Evolutionary conservation across 2,888 invertebrate genomes (phyloP).

Genomic region (Chaetoderma sp.): DNA sequence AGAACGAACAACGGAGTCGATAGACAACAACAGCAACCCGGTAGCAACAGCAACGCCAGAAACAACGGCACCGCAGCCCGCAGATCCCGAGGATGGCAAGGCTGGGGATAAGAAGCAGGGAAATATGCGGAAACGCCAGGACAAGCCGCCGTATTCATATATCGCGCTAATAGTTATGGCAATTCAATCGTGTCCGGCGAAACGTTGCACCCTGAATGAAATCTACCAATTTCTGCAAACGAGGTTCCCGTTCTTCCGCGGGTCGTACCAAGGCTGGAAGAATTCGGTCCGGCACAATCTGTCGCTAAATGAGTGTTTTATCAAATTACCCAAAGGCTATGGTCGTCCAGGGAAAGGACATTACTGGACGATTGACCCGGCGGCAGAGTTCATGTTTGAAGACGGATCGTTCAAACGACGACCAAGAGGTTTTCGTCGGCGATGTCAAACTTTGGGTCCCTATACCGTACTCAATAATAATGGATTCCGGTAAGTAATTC

Average conservation of each 20-base stretch:
- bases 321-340: slow-evolving; percentile 92
- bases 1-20: too few species aligned
- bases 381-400: slow-evolving; percentile 97
- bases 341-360: slow-evolving; percentile 97
- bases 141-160: slow-evolving; percentile 96
- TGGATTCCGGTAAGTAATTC: too few species aligned
- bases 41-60: too few species aligned
- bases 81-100: too few species aligned
- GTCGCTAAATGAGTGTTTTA: slow-evolving; percentile 97
- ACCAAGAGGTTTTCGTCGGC: slow-evolving; percentile 92
- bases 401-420: slow-evolving; percentile 93
- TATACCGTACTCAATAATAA: slow-evolving; percentile 64
- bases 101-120: slow-evolving; percentile 14
- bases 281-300: slow-evolving; percentile 98
- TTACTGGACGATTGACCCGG: slow-evolving; percentile 98
- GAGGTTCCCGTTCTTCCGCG: slow-evolving; percentile 93
- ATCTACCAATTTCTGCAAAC: slow-evolving; percentile 95
- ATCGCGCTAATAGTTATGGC: slow-evolving; percentile 96
- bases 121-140: slow-evolving; percentile 78
- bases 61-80: too few species aligned
- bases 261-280: slow-evolving; percentile 95
- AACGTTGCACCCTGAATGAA: slow-evolving; percentile 91
- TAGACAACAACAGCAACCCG: too few species aligned
- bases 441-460: slow-evolving; percentile 86
- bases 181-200: slow-evolving; percentile 93